Evolutionary conservation across 2,888 invertebrate species (phyloP), one percentile per base, ranked within the genome.

Genomic region (Latrodectus elegans): DNA sequence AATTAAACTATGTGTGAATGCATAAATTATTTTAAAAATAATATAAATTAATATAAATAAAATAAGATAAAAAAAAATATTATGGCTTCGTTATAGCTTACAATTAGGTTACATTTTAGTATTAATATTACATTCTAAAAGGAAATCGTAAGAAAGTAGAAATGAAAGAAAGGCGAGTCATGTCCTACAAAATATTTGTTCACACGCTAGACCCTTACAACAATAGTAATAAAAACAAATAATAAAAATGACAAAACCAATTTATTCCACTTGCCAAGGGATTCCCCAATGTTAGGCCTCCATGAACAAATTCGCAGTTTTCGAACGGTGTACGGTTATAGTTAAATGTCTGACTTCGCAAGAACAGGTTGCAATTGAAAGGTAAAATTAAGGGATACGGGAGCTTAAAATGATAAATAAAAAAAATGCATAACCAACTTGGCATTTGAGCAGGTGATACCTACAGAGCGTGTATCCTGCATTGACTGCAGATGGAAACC

Each of bases 391-490:
- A 64, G 26, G 52, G 52, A 22, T 15, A 15, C 53, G 14, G 9
- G 15, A 12, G 17, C 11, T 49, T 38, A 12, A 38, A 71, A 49
- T 38, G 53, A 49, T 26, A 17, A 60, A 55, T 26, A 75, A 75
- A 38, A 64, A 55, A 38, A 65, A 15, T 38, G n/a, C 11, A 64
- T 26, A 14, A 26, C 60, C 12, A 51, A 65, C 51, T 51, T 49
- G 11, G n/a, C n/a, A 49, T 17, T 64, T 55, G 49, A 51, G 83
- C 83, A 83, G 85, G 85, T 85, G 85, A 80, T 80, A 79, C 60
- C 85, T 51, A 86, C 60, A 75, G 55, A 86, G 67, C 86, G 81
- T 86, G 81, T 73, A 53, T 86, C 86, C 81, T 81, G 81, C 64
- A 55, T 73, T 64, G 60, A 73, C 67, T 71, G 84, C 84, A 84